Conservation (phyloP, 2,113 vertebrate genomes). For the Proterorhinus semilunaris region DNA sequence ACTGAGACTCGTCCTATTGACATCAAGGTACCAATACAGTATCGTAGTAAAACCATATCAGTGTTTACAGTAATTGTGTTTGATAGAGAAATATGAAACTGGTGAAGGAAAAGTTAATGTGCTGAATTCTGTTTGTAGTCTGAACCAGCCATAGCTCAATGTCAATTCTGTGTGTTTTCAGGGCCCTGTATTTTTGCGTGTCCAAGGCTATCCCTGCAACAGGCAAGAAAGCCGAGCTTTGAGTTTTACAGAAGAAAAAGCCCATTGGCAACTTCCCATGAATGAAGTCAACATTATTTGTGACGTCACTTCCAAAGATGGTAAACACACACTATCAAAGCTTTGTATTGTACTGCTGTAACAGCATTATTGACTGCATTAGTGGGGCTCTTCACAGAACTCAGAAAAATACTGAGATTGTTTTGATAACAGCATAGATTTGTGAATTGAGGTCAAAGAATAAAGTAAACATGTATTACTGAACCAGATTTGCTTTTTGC, state of each 20-base stretch:
- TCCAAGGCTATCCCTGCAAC: conserved; percentile 86
- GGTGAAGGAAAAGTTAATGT: too few relatives aligned
- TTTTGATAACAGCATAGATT: too few relatives aligned
- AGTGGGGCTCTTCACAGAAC: too few relatives aligned
- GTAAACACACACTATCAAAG: conserved; percentile 62
- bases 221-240: conserved; percentile 83
- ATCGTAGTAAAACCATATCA: not conserved
- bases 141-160: not conserved
- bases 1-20: conserved; percentile 82
- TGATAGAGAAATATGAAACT: too few relatives aligned
- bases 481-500: too few relatives aligned
- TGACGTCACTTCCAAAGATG: conserved; percentile 82
- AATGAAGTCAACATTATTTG: conserved; percentile 89
- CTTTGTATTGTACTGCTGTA: not conserved
- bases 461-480: too few relatives aligned
- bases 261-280: conserved; percentile 89
- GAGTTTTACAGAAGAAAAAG: conserved; percentile 89
- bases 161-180: conserved; percentile 49
- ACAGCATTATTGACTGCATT: too few relatives aligned
- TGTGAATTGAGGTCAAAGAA: too few relatives aligned
- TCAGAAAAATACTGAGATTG: too few relatives aligned
- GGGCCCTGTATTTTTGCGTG: conserved; percentile 88
- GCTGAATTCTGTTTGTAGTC: too few relatives aligned
- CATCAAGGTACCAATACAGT: conserved; percentile 80
- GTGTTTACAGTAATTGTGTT: too few relatives aligned